A percentile compares a stretch with the other conserved stretches of the same genome.
These are phyloP conservation scores for Drosophila planitibia DNA, from an alignment of 2,888 invertebrate genomes.

Conservation along the genomic window DNA sequence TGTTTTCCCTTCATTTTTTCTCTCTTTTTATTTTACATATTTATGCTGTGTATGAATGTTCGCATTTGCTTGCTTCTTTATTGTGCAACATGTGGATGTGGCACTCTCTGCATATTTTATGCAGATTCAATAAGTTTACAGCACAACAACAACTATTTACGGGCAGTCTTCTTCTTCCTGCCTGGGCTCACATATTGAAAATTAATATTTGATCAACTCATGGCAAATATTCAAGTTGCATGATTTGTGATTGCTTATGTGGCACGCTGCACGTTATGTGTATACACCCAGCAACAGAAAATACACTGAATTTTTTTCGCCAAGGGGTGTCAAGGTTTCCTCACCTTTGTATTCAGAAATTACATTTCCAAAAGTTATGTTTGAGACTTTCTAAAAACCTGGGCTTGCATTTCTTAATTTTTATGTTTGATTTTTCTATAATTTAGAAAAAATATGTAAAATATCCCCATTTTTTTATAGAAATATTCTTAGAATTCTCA, in stretches of 20 bases:
- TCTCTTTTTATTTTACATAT: neutral
- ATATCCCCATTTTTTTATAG: no score
- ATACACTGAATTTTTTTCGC: neutral
- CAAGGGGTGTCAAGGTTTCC: neutral
- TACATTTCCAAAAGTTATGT: neutral
- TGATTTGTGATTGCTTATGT: constrained; percentile 33
- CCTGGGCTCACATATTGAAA: constrained; percentile 57
- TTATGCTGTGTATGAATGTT: neutral
- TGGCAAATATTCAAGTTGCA: constrained; percentile 38
- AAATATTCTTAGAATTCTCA: no score
- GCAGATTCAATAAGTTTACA: constrained; percentile 68
- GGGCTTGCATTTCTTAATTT: no score
- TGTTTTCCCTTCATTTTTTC: constrained; percentile 31
- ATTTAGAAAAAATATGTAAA: no score
- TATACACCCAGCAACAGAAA: neutral
- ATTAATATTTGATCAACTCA: constrained; percentile 70
- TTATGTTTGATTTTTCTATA: no score
- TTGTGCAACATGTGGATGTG: constrained; percentile 45
- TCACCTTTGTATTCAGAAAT: neutral
- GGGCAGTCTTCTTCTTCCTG: constrained; percentile 19
- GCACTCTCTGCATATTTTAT: constrained; percentile 55
- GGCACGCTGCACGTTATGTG: constrained; percentile 23
- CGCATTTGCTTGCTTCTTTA: constrained; percentile 3
- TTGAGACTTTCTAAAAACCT: no score
- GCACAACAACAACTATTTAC: constrained; percentile 27